Base-by-base conservation (phyloP, 2,888 invertebrate species). In the Punctoribates punctum region DNA sequence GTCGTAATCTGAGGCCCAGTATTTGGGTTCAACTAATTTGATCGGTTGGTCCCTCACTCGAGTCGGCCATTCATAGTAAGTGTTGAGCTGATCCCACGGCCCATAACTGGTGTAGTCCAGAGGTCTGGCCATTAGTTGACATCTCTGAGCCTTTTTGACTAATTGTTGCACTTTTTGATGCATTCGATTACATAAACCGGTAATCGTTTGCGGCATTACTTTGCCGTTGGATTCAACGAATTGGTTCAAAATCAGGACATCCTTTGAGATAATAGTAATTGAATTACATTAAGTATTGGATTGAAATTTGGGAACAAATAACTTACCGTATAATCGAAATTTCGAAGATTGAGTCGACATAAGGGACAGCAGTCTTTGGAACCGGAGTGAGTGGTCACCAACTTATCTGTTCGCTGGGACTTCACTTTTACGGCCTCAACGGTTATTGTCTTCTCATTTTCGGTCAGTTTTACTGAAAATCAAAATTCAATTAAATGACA, bases 141-240 rank as follows among this genome's bases (percentile, higher is more conserved):
- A 78, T 27, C 76, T 75, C 67, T 81, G 81, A 60, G 81, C 81
- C 75, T 81, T 77, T 17, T 54, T 29, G 4, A 81, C 77, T 25
- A 80, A 74, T 27, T 65, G 60, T 20, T 20, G 25, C n/a, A 81
- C 77, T 54, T 60, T 46, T 23, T 46, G 54, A 38, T 81, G 80
- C 73, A 81, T 79, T 27, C 76, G 75, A 17, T 75, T 57, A 73
- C 82, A 82, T n/a, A 82, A 74, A 54, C 83, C 83, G 6, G 83
- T 83, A 9, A 83, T 78, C 46, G 82, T 79, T 11, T 80, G 79
- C 1, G 83, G 82, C 29, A 84, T 79, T 54, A 84, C 81, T 2
- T 82, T 81, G 0, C 84, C 84, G 78, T 84, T 83, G 5, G 81
- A 81, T 17, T 82, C 80, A 81, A 84, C 82, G 76, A 84, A 84